Evolutionary conservation across 2,888 invertebrate genomes (phyloP).

Genomic region (Scaptomyza tumidula): DNA sequence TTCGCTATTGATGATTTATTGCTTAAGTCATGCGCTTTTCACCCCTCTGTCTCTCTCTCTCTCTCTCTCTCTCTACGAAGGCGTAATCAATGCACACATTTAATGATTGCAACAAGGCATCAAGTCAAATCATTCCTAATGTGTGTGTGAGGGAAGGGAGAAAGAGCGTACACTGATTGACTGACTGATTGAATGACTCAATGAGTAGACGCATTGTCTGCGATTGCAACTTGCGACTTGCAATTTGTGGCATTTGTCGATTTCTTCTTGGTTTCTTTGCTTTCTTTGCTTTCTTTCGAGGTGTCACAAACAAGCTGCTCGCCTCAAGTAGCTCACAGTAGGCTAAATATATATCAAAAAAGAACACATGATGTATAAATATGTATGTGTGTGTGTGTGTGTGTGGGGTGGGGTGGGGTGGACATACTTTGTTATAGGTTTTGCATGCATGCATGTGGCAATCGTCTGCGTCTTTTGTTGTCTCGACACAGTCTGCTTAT

Average conservation of each 20-base stretch:
- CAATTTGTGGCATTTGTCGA: slow-evolving; percentile 49
- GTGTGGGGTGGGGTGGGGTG: slow-evolving; percentile 11
- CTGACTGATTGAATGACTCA: slow-evolving; percentile 49
- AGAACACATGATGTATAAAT: slow-evolving; percentile 14
- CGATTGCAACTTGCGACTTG: slow-evolving; percentile 46
- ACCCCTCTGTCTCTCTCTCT: neutral
- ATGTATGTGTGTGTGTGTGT: neutral
- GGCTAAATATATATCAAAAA: slow-evolving; percentile 53
- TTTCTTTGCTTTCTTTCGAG: slow-evolving; percentile 20
- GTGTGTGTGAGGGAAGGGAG: neutral
- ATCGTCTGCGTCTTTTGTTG: slow-evolving; percentile 78
- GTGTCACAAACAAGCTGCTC: slow-evolving; percentile 49
- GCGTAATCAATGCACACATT: slow-evolving; percentile 55
- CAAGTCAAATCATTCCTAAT: slow-evolving; percentile 43
- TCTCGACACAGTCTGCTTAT: slow-evolving; percentile 81
- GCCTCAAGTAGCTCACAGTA: slow-evolving; percentile 45
- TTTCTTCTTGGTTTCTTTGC: slow-evolving; percentile 12
- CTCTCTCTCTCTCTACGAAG: slow-evolving; percentile 22
- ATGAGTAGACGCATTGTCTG: slow-evolving; percentile 73
- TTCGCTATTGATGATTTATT: slow-evolving; percentile 42
- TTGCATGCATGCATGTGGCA: slow-evolving; percentile 68
- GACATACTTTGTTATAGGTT: slow-evolving; percentile 22
- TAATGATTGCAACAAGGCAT: slow-evolving; percentile 21
- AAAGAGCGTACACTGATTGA: neutral
- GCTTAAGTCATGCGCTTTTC: slow-evolving; percentile 20